Percentiles rank a stretch among this genome's conserved stretches.
phyloP scores from a whole-genome alignment of 2,888 invertebrate species.

The Macrophya alboannulata region DNA sequence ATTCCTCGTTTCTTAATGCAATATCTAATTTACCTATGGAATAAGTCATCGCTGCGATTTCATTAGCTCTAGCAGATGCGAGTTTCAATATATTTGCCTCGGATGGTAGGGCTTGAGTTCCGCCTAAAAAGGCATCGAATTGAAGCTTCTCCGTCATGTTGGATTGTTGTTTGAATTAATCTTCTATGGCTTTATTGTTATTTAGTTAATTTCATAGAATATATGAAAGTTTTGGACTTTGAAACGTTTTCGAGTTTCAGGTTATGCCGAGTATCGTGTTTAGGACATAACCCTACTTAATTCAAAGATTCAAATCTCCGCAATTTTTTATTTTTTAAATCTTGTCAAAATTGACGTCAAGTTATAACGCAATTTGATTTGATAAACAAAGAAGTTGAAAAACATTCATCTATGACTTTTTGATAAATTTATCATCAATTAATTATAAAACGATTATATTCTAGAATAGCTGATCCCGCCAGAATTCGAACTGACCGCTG shows the following conservation, averaged over 20 bases:
- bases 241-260: neutral
- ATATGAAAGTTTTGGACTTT: neutral
- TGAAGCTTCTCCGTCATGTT: constrained; percentile 74
- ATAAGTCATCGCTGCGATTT: constrained; percentile 88
- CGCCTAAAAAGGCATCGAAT: constrained; percentile 82
- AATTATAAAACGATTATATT: no score
- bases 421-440: no score
- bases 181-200: neutral
- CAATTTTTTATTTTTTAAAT: no score
- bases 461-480: no score
- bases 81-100: constrained; percentile 84
- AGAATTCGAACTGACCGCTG: no score
- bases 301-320: no score
- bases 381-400: no score
- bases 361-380: no score
- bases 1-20: neutral
- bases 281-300: neutral
- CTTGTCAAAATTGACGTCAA: no score
- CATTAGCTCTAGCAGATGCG: constrained; percentile 86
- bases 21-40: constrained; percentile 81
- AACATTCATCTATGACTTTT: no score
- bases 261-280: neutral
- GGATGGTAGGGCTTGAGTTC: constrained; percentile 82
- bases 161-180: neutral
- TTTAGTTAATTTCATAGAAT: neutral